Evolutionary conservation across 1,140 invertebrate genomes (phyloP), one percentile per base, ranked within the genome.

Genomic region (Mactra quadrangularis): DNA sequence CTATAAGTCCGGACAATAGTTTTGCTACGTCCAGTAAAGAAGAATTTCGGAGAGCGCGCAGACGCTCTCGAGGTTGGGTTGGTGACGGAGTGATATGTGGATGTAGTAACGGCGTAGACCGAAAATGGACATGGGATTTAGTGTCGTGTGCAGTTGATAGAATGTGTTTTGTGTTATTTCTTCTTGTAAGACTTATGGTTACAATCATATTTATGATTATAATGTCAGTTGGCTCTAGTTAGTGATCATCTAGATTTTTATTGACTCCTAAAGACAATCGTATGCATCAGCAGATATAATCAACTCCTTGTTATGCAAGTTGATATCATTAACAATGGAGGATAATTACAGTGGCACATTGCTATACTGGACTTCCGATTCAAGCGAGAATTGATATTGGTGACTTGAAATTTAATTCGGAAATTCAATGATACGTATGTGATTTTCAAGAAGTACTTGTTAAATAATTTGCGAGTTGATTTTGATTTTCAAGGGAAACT

Each of bases 11-110:
- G 19, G 74, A 76, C 35, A 38, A 57, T 33, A 76, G 74, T 60
- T 76, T 76, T 52, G 71, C 71, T 59, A 64, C 74, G 13, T 64
- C 74, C 19, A 76, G 74, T 62, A 76, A 76, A 31, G 59, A 76
- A 50, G 55, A 76, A 7, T 76, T 76, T 50, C 55, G 29, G 3
- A 38, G 57, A 47, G 53, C 55, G 25, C 35, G 41, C 17, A 25
- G 41, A 6, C 57, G 55, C 15, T 76, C 74, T 1, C 25, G 29
- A 19, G 74, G 53, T 17, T 76, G 74, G 74, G 41, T 9, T 2
- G 35, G 27, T 45, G 35, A 35, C 27, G 45, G 74, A 25, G 38
- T 41, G n/a, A 29, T 76, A 22, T 76, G 74, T 76, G 59, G 74
- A 15, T 25, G 74, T 52, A 57, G 59, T 27, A 27, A 35, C 11